A percentile compares a stretch with the other conserved stretches of the same genome.
These are phyloP conservation scores for Cryptoblepharus egeriae DNA, from an alignment of 2,797 vertebrate genomes.

Conservation along the genomic window DNA sequence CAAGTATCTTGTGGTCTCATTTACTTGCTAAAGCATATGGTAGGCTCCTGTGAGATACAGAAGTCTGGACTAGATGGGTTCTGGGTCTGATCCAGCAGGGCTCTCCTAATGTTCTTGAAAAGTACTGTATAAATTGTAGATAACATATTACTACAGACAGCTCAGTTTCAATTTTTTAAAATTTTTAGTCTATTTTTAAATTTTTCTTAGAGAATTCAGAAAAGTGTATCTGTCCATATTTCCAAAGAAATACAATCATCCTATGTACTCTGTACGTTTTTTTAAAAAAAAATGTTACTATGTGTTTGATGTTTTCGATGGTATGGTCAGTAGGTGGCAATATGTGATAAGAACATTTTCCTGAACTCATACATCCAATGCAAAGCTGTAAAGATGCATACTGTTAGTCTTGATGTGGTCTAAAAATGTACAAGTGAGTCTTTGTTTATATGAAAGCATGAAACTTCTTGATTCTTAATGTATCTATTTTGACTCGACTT, in stretches of 20 bases:
- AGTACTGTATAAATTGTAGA: not conserved
- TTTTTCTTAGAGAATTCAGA: slow-evolving; percentile 19
- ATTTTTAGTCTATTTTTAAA: slow-evolving; percentile 16
- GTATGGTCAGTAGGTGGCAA: slow-evolving; percentile 39
- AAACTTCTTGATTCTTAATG: no score
- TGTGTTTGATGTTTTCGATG: not conserved
- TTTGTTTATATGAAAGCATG: not conserved
- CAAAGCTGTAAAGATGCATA: not conserved
- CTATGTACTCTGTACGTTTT: not conserved
- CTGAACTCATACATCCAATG: not conserved
- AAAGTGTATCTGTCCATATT: not conserved
- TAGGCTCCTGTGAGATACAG: no score
- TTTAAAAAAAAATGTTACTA: not conserved
- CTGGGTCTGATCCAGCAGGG: no score
- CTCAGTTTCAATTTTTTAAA: slow-evolving; percentile 16
- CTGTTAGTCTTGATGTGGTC: not conserved
- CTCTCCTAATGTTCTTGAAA: no score
- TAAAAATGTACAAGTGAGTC: not conserved
- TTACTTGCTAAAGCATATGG: no score
- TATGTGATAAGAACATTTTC: slow-evolving; percentile 7
- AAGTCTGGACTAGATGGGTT: no score
- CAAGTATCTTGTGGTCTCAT: no score
- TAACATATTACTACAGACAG: not conserved
- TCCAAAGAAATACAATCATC: not conserved
- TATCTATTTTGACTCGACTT: no score